Percentiles rank a stretch among this genome's conserved stretches.
phyloP scores from a whole-genome alignment of 2,797 vertebrate species.

The Myiothlypis chrysogaster region DNA sequence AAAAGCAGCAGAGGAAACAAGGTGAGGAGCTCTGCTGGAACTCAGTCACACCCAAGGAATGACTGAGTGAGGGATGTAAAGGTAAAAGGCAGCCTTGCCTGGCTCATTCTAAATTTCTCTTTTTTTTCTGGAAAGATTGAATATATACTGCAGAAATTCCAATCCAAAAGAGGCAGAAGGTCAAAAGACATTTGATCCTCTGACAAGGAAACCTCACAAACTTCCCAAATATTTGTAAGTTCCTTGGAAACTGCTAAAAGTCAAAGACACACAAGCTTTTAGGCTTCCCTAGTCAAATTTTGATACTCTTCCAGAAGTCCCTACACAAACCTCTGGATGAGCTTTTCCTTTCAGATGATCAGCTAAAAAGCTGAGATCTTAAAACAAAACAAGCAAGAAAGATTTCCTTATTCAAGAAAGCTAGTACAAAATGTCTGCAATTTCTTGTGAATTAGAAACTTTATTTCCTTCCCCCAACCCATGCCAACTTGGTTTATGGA shows the following conservation, averaged over 20 bases:
- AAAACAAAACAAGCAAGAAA: neutral
- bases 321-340: neutral
- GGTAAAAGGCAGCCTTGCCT: neutral
- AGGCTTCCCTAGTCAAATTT: neutral
- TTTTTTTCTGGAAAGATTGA: neutral
- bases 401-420: neutral
- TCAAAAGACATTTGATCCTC: neutral
- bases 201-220: neutral
- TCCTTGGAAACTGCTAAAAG: neutral
- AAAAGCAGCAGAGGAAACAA: neutral
- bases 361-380: neutral
- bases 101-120: neutral
- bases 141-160: neutral
- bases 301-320: neutral
- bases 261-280: neutral
- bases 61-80: neutral
- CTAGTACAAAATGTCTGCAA: neutral
- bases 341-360: neutral
- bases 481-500: neutral
- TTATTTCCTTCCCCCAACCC: neutral
- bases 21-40: neutral
- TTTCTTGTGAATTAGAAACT: neutral
- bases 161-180: neutral
- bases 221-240: neutral
- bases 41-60: neutral